Percentiles rank a stretch among this genome's conserved stretches.
Evolutionary conservation across 1,140 invertebrate species (phyloP).

Genomic region (Carposina sasakii): DNA sequence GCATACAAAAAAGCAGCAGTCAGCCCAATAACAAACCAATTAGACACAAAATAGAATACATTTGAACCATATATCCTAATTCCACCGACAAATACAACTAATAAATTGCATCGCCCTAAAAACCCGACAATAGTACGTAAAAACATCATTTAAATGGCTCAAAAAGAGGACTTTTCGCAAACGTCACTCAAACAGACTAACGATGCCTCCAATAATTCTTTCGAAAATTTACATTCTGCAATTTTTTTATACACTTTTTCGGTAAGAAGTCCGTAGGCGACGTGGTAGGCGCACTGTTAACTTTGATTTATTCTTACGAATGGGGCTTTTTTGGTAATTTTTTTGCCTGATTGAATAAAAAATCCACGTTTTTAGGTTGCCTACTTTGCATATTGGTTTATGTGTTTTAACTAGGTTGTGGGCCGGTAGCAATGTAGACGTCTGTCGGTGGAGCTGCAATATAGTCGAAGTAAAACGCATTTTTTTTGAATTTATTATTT

Average conservation of each 20-base stretch:
- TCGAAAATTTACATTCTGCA: conserved; percentile 35
- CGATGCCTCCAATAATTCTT: conserved; percentile 52
- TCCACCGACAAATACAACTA: conserved; percentile 39
- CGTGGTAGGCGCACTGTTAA: conserved; percentile 52
- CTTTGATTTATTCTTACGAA: conserved; percentile 51
- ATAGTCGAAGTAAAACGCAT: no score
- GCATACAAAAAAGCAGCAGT: conserved; percentile 8
- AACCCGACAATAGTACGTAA: conserved; percentile 49
- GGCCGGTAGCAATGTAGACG: conserved; percentile 22
- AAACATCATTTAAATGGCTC: conserved; percentile 47
- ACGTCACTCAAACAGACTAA: conserved; percentile 52
- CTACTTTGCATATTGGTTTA: conserved; percentile 28
- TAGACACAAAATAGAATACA: no score
- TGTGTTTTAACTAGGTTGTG: conserved; percentile 31
- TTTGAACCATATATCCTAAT: no score
- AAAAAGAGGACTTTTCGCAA: conserved; percentile 30
- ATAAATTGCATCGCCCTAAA: conserved; percentile 48
- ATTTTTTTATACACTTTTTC: not conserved
- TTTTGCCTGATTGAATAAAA: conserved; percentile 52
- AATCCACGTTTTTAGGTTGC: conserved; percentile 38
- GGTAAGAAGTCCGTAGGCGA: conserved; percentile 24
- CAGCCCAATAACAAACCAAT: conserved; percentile 19
- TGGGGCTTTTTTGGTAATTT: conserved; percentile 34
- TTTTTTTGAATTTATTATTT: no score
- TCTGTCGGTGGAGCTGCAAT: no score